Conservation (phyloP, 2,888 invertebrate species). For the Spisula subtruncata region DNA sequence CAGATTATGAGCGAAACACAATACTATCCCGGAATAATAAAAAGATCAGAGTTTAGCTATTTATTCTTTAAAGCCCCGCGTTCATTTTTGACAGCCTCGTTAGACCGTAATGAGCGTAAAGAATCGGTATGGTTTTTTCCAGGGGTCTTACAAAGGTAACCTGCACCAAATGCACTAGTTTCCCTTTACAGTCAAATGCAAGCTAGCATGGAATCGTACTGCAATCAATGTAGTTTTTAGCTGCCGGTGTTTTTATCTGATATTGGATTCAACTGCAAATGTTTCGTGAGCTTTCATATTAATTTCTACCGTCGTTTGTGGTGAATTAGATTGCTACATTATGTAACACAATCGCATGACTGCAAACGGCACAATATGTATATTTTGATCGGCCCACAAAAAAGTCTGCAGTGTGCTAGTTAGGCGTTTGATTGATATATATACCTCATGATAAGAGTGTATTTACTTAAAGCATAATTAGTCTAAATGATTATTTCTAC, state of each 20-base stretch:
- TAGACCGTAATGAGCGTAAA: slow-evolving; percentile 60
- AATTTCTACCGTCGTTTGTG: neutral
- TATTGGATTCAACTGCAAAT: neutral
- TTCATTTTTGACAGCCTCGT: slow-evolving; percentile 61
- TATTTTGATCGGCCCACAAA: slow-evolving; percentile 48
- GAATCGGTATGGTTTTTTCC: slow-evolving; percentile 32
- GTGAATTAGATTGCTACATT: slow-evolving; percentile 17
- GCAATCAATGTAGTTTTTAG: neutral
- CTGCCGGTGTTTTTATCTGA: neutral
- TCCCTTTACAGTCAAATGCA: neutral
- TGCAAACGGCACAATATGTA: slow-evolving; percentile 15
- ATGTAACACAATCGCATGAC: slow-evolving; percentile 6
- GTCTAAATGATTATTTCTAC: slow-evolving; percentile 70
- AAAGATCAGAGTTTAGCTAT: slow-evolving; percentile 56
- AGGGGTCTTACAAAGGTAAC: slow-evolving; percentile 45
- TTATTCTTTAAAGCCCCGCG: slow-evolving; percentile 47
- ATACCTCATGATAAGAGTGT: slow-evolving; percentile 62
- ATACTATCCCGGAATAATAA: slow-evolving; percentile 29
- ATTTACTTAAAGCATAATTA: slow-evolving; percentile 66
- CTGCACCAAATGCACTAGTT: slow-evolving; percentile 7
- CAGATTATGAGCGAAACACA: slow-evolving; percentile 37
- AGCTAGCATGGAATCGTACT: neutral
- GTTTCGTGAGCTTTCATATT: slow-evolving; percentile 29
- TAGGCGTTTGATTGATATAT: slow-evolving; percentile 67
- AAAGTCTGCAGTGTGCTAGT: slow-evolving; percentile 23